A percentile compares a stretch with the other conserved stretches of the same genome.
phyloP scores from a whole-genome alignment of 2,113 vertebrate genomes.

The Monopterus albus region DNA sequence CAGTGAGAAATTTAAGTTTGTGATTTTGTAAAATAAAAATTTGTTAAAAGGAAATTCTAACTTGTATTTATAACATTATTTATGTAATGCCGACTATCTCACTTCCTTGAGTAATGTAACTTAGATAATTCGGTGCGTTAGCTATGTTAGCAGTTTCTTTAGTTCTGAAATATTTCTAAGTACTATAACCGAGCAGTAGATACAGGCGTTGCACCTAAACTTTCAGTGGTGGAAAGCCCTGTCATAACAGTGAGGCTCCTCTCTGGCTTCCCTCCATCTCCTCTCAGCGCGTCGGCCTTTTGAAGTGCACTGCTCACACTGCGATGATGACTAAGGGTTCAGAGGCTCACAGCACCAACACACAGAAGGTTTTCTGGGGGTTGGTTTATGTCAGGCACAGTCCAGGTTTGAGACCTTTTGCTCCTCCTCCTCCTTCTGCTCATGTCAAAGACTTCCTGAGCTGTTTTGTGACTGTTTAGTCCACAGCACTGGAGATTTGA shows the following conservation, averaged over 20 bases:
- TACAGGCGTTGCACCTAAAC: too few relatives aligned
- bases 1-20: too few relatives aligned
- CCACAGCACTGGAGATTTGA: not conserved
- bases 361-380: not conserved
- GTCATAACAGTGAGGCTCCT: slow-evolving; percentile 14
- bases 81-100: too few relatives aligned
- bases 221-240: too few relatives aligned
- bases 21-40: too few relatives aligned
- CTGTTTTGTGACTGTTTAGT: not conserved
- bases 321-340: slow-evolving; percentile 10
- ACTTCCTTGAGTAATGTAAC: too few relatives aligned
- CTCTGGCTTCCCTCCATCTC: slow-evolving; percentile 29
- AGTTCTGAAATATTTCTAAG: too few relatives aligned
- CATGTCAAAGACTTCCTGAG: not conserved
- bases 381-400: not conserved
- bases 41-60: too few relatives aligned
- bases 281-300: slow-evolving; percentile 37
- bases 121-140: too few relatives aligned
- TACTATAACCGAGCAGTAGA: too few relatives aligned
- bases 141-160: too few relatives aligned
- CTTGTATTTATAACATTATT: too few relatives aligned
- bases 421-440: slow-evolving; percentile 7
- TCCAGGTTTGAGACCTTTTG: not conserved
- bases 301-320: slow-evolving; percentile 32
- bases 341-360: slow-evolving; percentile 2